A percentile compares a stretch with the other conserved stretches of the same genome.
Evolutionary conservation across 2,888 invertebrate species (phyloP).

Genomic region (Oscheius sp.): DNA sequence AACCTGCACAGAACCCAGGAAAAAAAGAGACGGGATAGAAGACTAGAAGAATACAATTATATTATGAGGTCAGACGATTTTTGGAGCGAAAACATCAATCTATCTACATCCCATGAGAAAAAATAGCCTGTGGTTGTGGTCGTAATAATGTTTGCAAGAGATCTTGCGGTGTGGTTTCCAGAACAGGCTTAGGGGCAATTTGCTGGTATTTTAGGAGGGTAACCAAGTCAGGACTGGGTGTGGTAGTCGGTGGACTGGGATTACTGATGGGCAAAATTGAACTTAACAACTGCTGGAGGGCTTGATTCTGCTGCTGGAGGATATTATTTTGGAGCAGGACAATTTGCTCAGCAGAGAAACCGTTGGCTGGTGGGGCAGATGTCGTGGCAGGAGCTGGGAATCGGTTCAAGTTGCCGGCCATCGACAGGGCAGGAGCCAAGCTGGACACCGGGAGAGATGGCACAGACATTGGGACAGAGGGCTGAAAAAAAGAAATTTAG

Average conservation of each 20-base stretch:
- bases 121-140: slow-evolving; percentile 18
- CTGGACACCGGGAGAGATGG: slow-evolving; percentile 13
- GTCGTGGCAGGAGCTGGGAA: background rate
- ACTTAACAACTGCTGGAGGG: slow-evolving; percentile 20
- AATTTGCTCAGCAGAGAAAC: slow-evolving; percentile 11
- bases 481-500: slow-evolving; percentile 21
- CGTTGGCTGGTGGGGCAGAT: background rate
- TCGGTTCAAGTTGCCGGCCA: background rate
- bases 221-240: slow-evolving; percentile 12
- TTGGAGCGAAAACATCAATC: too few species aligned
- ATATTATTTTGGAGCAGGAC: slow-evolving; percentile 28
- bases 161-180: slow-evolving; percentile 4
- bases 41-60: too few species aligned
- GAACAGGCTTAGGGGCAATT: background rate
- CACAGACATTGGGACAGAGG: slow-evolving; percentile 4
- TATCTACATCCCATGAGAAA: slow-evolving; percentile 25
- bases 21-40: background rate
- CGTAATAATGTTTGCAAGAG: slow-evolving; percentile 4
- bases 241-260: slow-evolving; percentile 8
- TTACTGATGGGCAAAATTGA: background rate
- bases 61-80: too few species aligned
- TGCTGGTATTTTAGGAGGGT: slow-evolving; percentile 6
- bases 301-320: slow-evolving; percentile 30
- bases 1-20: slow-evolving; percentile 16
- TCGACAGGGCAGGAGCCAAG: slow-evolving; percentile 2